Percentiles rank a stretch among this genome's conserved stretches.
Conservation (phyloP, 2,113 vertebrate species). For the Zosterops japonicus region DNA sequence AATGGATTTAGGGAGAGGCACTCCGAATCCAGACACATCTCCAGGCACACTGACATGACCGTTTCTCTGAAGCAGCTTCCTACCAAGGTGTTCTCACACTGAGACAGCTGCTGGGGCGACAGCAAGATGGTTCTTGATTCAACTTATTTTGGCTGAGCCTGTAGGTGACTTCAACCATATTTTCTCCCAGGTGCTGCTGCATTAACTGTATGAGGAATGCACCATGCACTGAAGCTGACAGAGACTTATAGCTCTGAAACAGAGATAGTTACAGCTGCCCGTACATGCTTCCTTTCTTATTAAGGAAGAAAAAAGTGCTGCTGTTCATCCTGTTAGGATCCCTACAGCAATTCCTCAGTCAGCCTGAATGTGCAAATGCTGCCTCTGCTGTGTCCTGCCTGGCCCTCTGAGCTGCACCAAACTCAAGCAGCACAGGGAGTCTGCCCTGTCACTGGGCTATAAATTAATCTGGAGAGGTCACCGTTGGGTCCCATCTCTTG, state of each 20-base stretch:
- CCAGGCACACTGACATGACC: background rate
- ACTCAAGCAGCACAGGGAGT: background rate
- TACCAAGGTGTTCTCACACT: background rate
- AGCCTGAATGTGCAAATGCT: background rate
- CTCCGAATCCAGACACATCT: background rate
- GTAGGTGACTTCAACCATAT: background rate
- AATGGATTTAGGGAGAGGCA: background rate
- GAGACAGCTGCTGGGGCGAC: background rate
- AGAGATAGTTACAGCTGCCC: background rate
- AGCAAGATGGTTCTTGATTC: background rate
- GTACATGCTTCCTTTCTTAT: background rate
- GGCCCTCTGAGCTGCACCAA: background rate
- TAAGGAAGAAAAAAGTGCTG: background rate
- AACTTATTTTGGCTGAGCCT: background rate
- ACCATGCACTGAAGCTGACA: constrained; percentile 2
- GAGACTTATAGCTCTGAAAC: constrained; percentile 6
- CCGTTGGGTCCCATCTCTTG: fast-evolving
- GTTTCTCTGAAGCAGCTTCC: background rate
- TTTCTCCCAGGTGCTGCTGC: constrained; percentile 16
- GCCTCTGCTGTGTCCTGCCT: background rate
- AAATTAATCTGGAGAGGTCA: background rate
- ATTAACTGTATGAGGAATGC: constrained; percentile 7
- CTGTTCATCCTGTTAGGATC: background rate
- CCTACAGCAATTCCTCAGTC: background rate
- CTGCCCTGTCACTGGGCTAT: background rate